phyloP scores from a whole-genome alignment of 2,888 invertebrate species.

The Hirudinaria manillensis region DNA sequence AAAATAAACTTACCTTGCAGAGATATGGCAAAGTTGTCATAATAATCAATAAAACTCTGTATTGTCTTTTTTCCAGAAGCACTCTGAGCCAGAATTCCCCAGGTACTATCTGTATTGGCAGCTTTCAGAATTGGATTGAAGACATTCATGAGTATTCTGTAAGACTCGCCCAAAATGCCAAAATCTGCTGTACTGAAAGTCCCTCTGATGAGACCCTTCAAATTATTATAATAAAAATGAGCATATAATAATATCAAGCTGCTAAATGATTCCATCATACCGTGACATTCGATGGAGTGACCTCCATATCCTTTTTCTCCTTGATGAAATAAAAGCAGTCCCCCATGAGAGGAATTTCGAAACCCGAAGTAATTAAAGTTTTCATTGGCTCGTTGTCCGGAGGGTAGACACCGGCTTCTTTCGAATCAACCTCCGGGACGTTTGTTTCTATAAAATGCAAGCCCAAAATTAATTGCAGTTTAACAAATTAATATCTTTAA shows the following conservation, averaged over 20 bases:
- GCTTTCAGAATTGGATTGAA: constrained; percentile 18
- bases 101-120: constrained; percentile 33
- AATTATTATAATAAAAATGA: neutral
- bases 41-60: constrained; percentile 43
- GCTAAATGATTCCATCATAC: constrained; percentile 54
- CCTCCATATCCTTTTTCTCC: constrained; percentile 59
- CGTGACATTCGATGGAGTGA: constrained; percentile 65
- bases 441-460: too few relatives aligned
- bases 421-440: neutral
- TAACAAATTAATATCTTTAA: too few relatives aligned
- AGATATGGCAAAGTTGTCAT: constrained; percentile 44
- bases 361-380: constrained; percentile 62
- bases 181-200: constrained; percentile 4
- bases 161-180: constrained; percentile 18
- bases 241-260: neutral
- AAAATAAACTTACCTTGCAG: constrained; percentile 41
- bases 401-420: constrained; percentile 41
- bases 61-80: constrained; percentile 44
- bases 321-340: constrained; percentile 68
- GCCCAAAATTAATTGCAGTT: too few relatives aligned
- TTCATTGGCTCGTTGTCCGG: constrained; percentile 32
- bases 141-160: constrained; percentile 24
- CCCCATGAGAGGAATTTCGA: constrained; percentile 60
- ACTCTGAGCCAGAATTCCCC: constrained; percentile 44
- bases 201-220: constrained; percentile 13